phyloP scores from a whole-genome alignment of 2,113 vertebrate genomes.

The Xiphophorus hellerii region DNA sequence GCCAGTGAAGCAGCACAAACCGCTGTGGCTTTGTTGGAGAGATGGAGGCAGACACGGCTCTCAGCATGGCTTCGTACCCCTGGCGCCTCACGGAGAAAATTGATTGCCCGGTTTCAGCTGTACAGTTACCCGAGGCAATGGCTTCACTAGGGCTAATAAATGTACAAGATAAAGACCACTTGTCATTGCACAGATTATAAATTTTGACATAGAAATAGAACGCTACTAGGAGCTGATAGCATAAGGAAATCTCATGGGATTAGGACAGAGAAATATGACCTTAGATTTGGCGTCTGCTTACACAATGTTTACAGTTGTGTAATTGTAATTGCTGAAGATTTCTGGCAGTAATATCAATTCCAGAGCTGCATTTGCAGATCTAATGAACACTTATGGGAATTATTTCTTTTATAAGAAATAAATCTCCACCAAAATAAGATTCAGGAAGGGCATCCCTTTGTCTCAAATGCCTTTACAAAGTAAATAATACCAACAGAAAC shows the following conservation, averaged over 20 bases:
- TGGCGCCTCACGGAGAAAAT: conserved; percentile 37
- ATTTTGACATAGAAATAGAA: neutral
- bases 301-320: neutral
- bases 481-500: no score
- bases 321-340: neutral
- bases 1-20: conserved; percentile 48
- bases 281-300: neutral
- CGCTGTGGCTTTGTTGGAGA: conserved; percentile 39
- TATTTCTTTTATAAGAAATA: no score
- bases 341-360: neutral
- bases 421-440: no score
- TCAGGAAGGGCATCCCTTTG: no score
- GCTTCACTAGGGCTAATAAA: conserved; percentile 25
- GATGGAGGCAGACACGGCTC: conserved; percentile 47
- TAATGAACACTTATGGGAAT: neutral
- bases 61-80: conserved; percentile 39
- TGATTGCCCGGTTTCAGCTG: conserved; percentile 25
- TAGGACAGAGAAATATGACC: neutral
- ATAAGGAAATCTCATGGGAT: neutral
- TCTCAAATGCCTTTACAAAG: no score
- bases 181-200: neutral
- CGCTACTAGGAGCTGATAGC: neutral
- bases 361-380: neutral
- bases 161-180: neutral
- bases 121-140: conserved; percentile 17